Conservation (phyloP, 2,888 invertebrate species). For the Apeira syringaria region DNA sequence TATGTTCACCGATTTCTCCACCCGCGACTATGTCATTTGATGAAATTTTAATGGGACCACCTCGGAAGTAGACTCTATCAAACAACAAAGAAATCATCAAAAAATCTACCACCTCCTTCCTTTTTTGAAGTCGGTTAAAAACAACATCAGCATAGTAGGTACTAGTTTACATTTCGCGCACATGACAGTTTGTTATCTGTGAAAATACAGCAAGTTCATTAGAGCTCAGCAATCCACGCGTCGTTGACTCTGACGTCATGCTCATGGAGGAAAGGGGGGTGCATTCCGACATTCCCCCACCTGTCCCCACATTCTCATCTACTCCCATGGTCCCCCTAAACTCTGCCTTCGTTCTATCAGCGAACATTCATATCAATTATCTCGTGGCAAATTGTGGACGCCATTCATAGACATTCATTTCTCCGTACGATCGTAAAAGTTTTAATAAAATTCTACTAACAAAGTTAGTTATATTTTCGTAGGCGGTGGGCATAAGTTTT, state of each 20-base stretch:
- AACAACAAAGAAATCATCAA: too few species aligned
- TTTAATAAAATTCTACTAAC: too few species aligned
- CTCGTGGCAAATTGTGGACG: constrained; percentile 39
- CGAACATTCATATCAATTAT: constrained; percentile 39
- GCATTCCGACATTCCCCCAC: constrained; percentile 11
- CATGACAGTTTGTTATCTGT: constrained; percentile 22
- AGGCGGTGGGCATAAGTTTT: too few species aligned
- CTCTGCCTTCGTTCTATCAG: constrained; percentile 33
- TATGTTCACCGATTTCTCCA: too few species aligned
- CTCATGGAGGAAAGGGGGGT: constrained; percentile 30
- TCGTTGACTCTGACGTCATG: constrained; percentile 46
- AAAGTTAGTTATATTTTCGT: too few species aligned
- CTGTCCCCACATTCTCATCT: constrained; percentile 12
- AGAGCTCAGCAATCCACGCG: constrained; percentile 35
- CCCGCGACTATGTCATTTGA: too few species aligned
- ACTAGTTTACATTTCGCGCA: constrained; percentile 13
- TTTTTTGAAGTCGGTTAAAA: too few species aligned
- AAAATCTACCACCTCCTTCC: too few species aligned
- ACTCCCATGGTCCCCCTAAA: constrained; percentile 33
- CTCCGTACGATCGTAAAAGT: constrained; percentile 9
- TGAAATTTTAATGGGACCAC: too few species aligned
- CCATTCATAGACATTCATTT: constrained; percentile 33
- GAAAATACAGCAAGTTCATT: constrained; percentile 36
- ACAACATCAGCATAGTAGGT: too few species aligned
- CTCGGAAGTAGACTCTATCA: too few species aligned